Conservation (phyloP, 2,888 invertebrate species). For the Adelognathus sp. region DNA sequence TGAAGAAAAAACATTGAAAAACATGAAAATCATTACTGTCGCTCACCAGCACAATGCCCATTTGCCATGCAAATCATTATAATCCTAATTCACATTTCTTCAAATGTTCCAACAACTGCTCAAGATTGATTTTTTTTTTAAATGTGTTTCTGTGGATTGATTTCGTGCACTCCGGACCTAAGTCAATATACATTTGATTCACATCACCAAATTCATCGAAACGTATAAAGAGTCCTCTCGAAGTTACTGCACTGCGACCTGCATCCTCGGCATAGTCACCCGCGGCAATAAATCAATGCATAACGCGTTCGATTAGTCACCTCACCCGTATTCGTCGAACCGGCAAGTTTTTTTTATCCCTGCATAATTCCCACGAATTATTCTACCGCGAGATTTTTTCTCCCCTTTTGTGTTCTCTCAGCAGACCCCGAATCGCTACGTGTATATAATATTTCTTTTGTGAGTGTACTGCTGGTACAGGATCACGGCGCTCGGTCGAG, state of each 20-base stretch:
- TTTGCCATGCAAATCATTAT: too few relatives aligned
- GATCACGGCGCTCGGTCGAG: background rate
- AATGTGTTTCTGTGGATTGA: too few relatives aligned
- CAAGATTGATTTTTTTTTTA: too few relatives aligned
- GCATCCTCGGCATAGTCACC: background rate
- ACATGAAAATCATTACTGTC: too few relatives aligned
- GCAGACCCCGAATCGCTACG: background rate
- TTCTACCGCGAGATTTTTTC: background rate
- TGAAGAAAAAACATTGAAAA: too few relatives aligned
- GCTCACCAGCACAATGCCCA: too few relatives aligned
- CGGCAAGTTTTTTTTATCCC: conserved; percentile 6
- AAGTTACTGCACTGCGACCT: background rate
- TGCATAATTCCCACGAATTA: conserved; percentile 54
- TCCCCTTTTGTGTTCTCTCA: conserved; percentile 10
- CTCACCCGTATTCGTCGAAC: conserved; percentile 5
- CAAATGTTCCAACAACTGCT: too few relatives aligned
- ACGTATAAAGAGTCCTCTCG: background rate
- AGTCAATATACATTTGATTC: too few relatives aligned
- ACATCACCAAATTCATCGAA: background rate
- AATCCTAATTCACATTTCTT: too few relatives aligned
- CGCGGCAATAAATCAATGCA: conserved; percentile 28
- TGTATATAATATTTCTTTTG: conserved; percentile 24
- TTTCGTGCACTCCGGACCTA: too few relatives aligned
- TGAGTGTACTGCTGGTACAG: conserved; percentile 19
- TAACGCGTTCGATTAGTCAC: conserved; percentile 24